Evolutionary conservation across 2,888 invertebrate species (phyloP).

Genomic region (Crossocerus cetratus): DNA sequence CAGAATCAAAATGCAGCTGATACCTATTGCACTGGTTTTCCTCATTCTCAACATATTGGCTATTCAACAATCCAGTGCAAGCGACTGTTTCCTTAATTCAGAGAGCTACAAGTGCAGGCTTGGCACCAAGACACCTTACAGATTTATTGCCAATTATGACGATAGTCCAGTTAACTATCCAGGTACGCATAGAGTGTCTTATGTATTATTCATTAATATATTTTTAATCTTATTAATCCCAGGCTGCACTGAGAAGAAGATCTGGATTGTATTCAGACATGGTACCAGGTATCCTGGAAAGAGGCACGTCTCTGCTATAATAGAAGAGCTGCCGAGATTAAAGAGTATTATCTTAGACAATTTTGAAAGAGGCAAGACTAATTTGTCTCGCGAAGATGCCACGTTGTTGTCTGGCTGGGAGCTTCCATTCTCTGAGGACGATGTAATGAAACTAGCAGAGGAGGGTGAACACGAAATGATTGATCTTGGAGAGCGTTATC

Average conservation of each 20-base stretch:
- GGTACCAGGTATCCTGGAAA: conserved; percentile 86
- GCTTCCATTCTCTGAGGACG: conserved; percentile 77
- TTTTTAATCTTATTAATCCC: conserved; percentile 2
- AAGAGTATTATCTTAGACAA: conserved; percentile 79
- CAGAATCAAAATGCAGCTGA: neutral
- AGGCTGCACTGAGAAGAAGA: conserved; percentile 83
- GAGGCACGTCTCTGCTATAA: conserved; percentile 80
- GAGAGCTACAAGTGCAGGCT: conserved; percentile 77
- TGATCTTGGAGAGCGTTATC: conserved; percentile 85
- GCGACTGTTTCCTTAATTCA: conserved; percentile 28
- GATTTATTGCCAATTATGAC: conserved; percentile 83
- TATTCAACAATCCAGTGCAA: conserved; percentile 5
- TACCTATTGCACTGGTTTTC: neutral
- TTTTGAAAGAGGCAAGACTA: conserved; percentile 77
- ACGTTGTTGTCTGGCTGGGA: conserved; percentile 81
- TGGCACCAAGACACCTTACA: conserved; percentile 86
- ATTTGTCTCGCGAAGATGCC: conserved; percentile 76
- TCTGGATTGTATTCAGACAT: conserved; percentile 88
- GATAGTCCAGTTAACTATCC: conserved; percentile 80
- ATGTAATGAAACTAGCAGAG: conserved; percentile 82
- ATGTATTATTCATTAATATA: no score
- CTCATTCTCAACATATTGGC: conserved; percentile 23
- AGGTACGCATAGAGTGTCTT: conserved; percentile 71
- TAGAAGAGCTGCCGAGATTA: conserved; percentile 78
- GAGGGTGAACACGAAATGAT: conserved; percentile 89